Evolutionary conservation across 2,113 vertebrate genomes (phyloP), one percentile per base, ranked within the genome.

Genomic region (Ahaetulla prasina): DNA sequence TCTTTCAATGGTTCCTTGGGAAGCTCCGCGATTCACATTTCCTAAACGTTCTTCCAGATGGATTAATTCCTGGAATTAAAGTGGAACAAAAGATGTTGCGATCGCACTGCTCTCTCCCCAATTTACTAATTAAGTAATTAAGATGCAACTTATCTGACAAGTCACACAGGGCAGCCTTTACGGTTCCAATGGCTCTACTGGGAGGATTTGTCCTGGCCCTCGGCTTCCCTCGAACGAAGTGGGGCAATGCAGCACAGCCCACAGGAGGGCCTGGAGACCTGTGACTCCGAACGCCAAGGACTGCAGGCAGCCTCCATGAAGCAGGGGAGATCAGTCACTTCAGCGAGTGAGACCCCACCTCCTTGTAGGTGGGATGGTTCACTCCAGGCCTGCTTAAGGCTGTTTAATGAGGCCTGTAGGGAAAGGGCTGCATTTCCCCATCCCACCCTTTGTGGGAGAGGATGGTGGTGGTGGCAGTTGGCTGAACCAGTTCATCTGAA

Each of bases 1-100:
- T 98, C 99, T 99, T 98, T 99, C 99, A 98, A 99, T 99, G 96
- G 99, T 99, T 97, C 98, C 99, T 98, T 99, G 99, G 96, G 99
- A 99, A 95, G 99, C 99, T 95, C 99, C 99, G 95, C 99, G 98
- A 97, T 99, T 99, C 96, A 99, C 99, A 88, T 99, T 99, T 96
- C 99, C 99, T 97, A 99, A 96, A 95, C 99, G 97, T 95, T 99
- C 99, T 97, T 99, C 99, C 97, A 99, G 98, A 97, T 99, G 99
- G 98, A 99, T 99, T 96, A 99, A 97, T 96, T 99, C 99, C 99
- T 99, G 94, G 93, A 96, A 96, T 10, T 52, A 95, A 96, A 91
- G 52, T 95, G 95, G 63, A 97, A 94, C 47, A 94, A n/a, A 23
- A 54, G 86, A 47, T n/a, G 18, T 74, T 53, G 55, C 6, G 2